Percentiles rank a stretch among this genome's conserved stretches.
Conservation (phyloP, 2,888 invertebrate genomes). For the Acleris laterana region DNA sequence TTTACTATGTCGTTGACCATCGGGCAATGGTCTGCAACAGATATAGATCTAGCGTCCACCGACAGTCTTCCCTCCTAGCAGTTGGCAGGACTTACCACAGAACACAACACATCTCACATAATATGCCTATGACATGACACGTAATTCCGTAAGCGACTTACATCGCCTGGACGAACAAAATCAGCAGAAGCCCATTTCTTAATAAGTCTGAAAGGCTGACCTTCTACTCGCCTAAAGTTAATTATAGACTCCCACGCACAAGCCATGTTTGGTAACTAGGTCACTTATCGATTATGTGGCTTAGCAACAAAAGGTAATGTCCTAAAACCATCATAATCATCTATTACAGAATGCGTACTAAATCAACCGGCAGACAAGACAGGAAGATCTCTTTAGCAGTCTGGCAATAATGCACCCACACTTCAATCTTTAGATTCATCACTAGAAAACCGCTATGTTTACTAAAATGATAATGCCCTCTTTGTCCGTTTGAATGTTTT, state of each 20-base stretch:
- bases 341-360: constrained; percentile 19
- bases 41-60: too few relatives aligned
- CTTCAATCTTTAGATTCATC: background rate
- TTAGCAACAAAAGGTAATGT: background rate
- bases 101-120: background rate
- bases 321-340: background rate
- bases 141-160: constrained; percentile 9
- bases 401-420: background rate
- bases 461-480: background rate
- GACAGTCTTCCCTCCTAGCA: too few relatives aligned
- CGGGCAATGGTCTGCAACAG: too few relatives aligned
- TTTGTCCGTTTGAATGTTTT: background rate
- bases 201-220: constrained; percentile 24
- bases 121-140: background rate
- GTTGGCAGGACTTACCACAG: too few relatives aligned
- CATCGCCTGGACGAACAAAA: constrained; percentile 7
- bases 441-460: background rate
- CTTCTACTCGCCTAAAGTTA: constrained; percentile 40
- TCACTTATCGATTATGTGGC: constrained; percentile 36
- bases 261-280: constrained; percentile 41
- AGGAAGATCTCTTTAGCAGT: constrained; percentile 11
- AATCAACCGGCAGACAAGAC: constrained; percentile 5
- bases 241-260: constrained; percentile 47
- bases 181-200: constrained; percentile 20
- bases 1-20: too few relatives aligned